A percentile compares a stretch with the other conserved stretches of the same genome.
phyloP scores from a whole-genome alignment of 2,113 vertebrate genomes.

The Sebastes fasciatus region DNA sequence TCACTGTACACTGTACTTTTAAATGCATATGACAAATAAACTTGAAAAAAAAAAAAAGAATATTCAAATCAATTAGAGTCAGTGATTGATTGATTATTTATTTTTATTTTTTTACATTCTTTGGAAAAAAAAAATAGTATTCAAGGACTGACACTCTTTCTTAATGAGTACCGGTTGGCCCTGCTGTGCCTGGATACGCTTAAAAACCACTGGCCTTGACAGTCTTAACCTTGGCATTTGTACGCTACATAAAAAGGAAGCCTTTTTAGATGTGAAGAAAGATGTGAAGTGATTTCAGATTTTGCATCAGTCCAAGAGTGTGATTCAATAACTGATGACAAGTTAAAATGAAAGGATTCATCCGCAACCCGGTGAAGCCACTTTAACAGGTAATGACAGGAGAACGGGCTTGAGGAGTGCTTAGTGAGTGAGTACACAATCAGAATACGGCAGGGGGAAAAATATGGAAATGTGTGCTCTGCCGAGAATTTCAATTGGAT shows the following conservation, averaged over 20 bases:
- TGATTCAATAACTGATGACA: conserved; percentile 20
- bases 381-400: conserved; percentile 14
- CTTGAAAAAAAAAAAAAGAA: too few species aligned
- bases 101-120: too few species aligned
- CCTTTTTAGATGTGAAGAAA: neutral
- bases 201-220: neutral
- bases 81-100: too few species aligned
- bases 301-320: conserved; percentile 3
- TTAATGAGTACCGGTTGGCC: neutral
- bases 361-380: neutral
- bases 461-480: conserved; percentile 3
- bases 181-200: neutral
- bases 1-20: too few species aligned
- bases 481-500: conserved; percentile 35
- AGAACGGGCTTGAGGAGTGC: neutral
- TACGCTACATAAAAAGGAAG: neutral
- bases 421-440: conserved; percentile 7
- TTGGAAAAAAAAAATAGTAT: neutral
- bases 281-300: neutral
- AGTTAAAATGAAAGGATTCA: conserved; percentile 18
- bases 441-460: neutral
- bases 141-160: neutral
- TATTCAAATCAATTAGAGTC: too few species aligned
- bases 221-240: neutral
- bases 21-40: too few species aligned